Conservation (phyloP, 2,888 invertebrate genomes). For the Drosophila putrida region DNA sequence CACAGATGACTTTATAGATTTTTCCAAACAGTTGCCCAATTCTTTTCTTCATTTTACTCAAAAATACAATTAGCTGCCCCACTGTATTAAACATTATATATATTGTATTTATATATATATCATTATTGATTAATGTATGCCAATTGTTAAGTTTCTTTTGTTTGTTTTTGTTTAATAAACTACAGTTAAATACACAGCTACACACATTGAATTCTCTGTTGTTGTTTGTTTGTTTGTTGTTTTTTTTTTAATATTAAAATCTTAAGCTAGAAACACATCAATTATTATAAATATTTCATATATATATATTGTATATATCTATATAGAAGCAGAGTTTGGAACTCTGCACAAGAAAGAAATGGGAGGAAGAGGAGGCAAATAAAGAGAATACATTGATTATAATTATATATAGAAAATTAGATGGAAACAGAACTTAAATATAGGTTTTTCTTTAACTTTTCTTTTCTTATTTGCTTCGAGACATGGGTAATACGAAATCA, state of each 20-base stretch:
- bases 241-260: constrained; percentile 72
- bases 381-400: constrained; percentile 35
- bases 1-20: constrained; percentile 85
- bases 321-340: constrained; percentile 66
- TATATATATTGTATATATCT: constrained; percentile 51
- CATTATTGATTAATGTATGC: constrained; percentile 45
- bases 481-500: constrained; percentile 20
- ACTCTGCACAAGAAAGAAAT: constrained; percentile 53
- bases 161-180: constrained; percentile 59
- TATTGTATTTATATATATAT: constrained; percentile 17
- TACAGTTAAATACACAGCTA: constrained; percentile 78
- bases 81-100: constrained; percentile 36
- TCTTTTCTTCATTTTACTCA: constrained; percentile 47
- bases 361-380: constrained; percentile 13
- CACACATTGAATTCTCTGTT: constrained; percentile 73
- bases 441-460: constrained; percentile 10
- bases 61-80: constrained; percentile 57
- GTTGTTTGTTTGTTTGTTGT: constrained; percentile 37
- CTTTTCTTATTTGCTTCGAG: constrained; percentile 15
- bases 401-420: constrained; percentile 34
- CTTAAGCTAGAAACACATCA: constrained; percentile 79
- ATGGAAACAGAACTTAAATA: constrained; percentile 27
- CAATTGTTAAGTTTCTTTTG: constrained; percentile 44
- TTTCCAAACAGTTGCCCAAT: constrained; percentile 66
- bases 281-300: constrained; percentile 75